Conservation (phyloP, 2,113 vertebrate species). For the Rattus rattus region DNA sequence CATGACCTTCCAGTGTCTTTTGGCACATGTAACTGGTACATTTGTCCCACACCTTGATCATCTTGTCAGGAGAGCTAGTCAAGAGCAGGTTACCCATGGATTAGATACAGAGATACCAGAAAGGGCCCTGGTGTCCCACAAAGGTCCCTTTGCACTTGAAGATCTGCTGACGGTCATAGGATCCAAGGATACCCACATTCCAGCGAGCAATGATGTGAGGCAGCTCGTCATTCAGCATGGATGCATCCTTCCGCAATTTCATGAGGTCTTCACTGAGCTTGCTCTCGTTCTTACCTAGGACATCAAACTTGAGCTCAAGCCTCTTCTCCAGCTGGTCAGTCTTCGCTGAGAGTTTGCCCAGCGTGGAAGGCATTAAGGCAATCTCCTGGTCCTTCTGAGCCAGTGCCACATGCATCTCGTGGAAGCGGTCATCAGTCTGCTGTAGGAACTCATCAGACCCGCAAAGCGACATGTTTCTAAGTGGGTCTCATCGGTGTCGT, state of each 20-base stretch:
- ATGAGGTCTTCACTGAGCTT: conserved; percentile 98
- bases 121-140: conserved; percentile 98
- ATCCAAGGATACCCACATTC: conserved; percentile 99
- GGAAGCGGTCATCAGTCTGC: conserved; percentile 98
- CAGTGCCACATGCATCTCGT: conserved; percentile 98
- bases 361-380: conserved; percentile 97
- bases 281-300: conserved; percentile 99
- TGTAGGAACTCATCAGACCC: conserved; percentile 98
- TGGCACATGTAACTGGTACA: too few relatives aligned
- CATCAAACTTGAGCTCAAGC: conserved; percentile 97
- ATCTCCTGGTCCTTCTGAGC: conserved; percentile 99
- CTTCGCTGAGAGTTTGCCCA: conserved; percentile 98
- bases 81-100: conserved; percentile 98
- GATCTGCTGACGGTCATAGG: conserved; percentile 99
- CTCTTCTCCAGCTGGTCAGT: conserved; percentile 98
- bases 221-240: conserved; percentile 98
- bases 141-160: conserved; percentile 99
- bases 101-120: conserved; percentile 99
- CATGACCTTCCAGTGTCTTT: too few relatives aligned
- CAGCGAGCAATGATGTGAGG: conserved; percentile 98
- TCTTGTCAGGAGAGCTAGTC: conserved; percentile 68
- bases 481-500: conserved; percentile 98
- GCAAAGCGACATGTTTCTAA: conserved; percentile 97
- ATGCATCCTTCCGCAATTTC: conserved; percentile 97
- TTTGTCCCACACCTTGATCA: too few relatives aligned